Percentiles rank a stretch among this genome's conserved stretches.
Conservation (phyloP, 2,888 invertebrate genomes). For the Pachycephus smyrnensis region DNA sequence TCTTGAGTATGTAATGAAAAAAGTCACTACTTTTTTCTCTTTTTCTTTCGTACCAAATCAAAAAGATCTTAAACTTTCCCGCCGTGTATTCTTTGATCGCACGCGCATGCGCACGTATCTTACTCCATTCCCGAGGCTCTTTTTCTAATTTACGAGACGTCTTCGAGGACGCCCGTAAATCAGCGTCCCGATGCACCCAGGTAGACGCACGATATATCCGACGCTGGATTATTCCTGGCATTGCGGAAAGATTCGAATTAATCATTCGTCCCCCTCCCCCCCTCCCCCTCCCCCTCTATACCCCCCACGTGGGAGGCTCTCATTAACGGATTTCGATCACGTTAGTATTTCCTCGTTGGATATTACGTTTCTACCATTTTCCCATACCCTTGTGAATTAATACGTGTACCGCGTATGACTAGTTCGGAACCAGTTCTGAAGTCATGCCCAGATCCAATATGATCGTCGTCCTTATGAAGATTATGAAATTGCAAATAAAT, state of each 20-base stretch:
- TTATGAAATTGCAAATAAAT: neutral
- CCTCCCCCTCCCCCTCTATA: neutral
- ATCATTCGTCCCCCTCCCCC: neutral
- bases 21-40: no score
- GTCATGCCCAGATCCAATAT: neutral
- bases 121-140: neutral
- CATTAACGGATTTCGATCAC: neutral
- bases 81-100: neutral
- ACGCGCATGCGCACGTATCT: neutral
- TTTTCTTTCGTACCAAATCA: neutral
- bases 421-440: neutral
- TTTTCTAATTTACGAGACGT: slow-evolving; percentile 13
- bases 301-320: neutral
- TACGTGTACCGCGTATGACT: neutral
- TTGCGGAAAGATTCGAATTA: neutral
- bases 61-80: neutral
- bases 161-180: slow-evolving; percentile 8
- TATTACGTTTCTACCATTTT: neutral
- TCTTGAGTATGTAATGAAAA: no score
- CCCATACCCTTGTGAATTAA: neutral
- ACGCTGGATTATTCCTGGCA: neutral
- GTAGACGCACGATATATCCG: neutral
- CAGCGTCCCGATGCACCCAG: neutral
- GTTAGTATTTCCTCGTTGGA: neutral
- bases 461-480: neutral